Percentiles rank a stretch among this genome's conserved stretches.
Conservation (phyloP, 2,797 vertebrate species). For the Eremophila alpestris region DNA sequence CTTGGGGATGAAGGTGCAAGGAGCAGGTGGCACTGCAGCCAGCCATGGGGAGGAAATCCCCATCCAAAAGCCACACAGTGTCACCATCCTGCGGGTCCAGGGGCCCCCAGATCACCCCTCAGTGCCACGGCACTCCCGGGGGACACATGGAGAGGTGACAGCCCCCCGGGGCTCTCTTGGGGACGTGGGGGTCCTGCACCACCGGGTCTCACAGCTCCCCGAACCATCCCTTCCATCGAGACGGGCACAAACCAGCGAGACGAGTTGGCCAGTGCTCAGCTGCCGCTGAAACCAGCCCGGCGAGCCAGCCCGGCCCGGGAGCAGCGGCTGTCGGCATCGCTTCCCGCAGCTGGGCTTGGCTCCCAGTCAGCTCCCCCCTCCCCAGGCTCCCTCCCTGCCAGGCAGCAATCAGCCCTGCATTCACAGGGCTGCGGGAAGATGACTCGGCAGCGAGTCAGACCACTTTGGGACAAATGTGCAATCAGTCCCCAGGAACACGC, state of each 20-base stretch:
- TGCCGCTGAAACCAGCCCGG: not conserved
- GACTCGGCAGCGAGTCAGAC: conserved; percentile 61
- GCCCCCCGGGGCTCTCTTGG: not conserved
- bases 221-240: rapidly evolving
- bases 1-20: too few species aligned
- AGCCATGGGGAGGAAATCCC: not conserved
- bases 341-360: conserved; percentile 60
- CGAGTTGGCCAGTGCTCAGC: not conserved
- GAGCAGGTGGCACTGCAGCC: not conserved
- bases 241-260: not conserved
- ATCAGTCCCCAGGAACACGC: not conserved
- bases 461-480: conserved; percentile 38
- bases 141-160: not conserved
- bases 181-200: not conserved
- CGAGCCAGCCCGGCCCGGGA: not conserved
- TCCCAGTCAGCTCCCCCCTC: not conserved
- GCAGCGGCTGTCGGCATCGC: not conserved
- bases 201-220: not conserved
- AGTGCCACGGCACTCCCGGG: not conserved
- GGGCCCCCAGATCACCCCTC: not conserved
- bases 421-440: conserved; percentile 53
- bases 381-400: not conserved
- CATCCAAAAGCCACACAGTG: not conserved
- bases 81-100: not conserved
- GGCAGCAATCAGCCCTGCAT: conserved; percentile 60